phyloP scores from a whole-genome alignment of 1,140 invertebrate genomes.

The Rhagoletis zephyria region DNA sequence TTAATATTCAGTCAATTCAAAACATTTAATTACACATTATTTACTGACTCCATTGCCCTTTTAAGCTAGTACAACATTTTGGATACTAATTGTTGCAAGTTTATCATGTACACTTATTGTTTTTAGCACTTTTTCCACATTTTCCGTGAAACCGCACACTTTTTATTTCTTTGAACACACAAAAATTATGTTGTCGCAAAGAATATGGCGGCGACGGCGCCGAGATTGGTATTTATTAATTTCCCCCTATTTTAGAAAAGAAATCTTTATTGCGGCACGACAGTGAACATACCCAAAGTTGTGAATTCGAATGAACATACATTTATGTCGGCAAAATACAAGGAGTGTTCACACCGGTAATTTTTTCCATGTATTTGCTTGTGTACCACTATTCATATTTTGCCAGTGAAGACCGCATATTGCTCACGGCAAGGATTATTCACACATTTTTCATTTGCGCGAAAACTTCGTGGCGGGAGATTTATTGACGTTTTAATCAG shows the following conservation, averaged over 20 bases:
- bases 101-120: background rate
- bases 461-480: too few relatives aligned
- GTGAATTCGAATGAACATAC: too few relatives aligned
- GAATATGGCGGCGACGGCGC: slow-evolving; percentile 56
- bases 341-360: too few relatives aligned
- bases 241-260: slow-evolving; percentile 50
- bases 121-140: background rate
- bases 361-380: too few relatives aligned
- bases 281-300: slow-evolving; percentile 42
- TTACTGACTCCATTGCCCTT: background rate
- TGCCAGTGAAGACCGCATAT: too few relatives aligned
- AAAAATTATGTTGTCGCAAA: slow-evolving; percentile 54
- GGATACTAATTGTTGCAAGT: background rate
- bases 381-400: too few relatives aligned
- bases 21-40: background rate
- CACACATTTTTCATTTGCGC: too few relatives aligned
- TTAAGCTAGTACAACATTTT: background rate
- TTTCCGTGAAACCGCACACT: background rate
- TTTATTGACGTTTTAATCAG: too few relatives aligned
- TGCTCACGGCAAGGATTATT: too few relatives aligned
- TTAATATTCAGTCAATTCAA: slow-evolving; percentile 22
- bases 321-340: too few relatives aligned
- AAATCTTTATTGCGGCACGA: background rate
- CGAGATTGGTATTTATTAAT: slow-evolving; percentile 50
- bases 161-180: slow-evolving; percentile 33